phyloP scores from a whole-genome alignment of 2,797 vertebrate species.

The Hydrophis major region DNA sequence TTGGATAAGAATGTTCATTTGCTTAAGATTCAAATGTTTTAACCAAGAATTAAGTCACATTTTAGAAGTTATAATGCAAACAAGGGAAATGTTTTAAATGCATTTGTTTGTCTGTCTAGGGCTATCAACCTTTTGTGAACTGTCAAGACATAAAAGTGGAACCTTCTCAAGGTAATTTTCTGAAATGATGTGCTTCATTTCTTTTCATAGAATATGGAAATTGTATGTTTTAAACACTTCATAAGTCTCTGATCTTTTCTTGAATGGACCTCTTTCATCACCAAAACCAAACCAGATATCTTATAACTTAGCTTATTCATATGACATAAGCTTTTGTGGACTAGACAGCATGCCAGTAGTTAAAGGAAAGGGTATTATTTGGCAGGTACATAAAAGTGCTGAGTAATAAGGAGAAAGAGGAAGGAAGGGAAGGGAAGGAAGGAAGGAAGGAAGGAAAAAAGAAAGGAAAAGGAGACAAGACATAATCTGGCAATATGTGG shows the following conservation, averaged over 20 bases:
- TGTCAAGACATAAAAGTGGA: constrained; percentile 71
- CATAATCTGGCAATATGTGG: background rate
- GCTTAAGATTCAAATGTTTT: background rate
- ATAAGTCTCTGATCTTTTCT: background rate
- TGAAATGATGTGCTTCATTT: background rate
- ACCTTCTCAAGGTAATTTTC: constrained; percentile 75
- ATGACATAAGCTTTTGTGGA: background rate
- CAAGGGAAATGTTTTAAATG: background rate
- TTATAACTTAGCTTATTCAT: background rate
- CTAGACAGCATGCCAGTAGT: background rate
- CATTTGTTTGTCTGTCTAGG: constrained; percentile 68
- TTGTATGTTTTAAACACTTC: background rate
- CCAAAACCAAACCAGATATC: background rate
- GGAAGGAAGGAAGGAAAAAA: no score
- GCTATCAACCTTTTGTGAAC: constrained; percentile 70
- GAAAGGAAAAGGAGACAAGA: background rate
- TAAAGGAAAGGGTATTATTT: background rate
- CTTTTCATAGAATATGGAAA: background rate
- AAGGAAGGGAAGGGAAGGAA: no score
- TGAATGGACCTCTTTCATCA: background rate
- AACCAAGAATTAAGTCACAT: background rate
- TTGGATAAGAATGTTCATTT: background rate
- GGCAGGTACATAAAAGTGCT: background rate
- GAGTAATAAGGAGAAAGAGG: background rate
- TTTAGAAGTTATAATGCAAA: background rate